Evolutionary conservation across 2,113 vertebrate species (phyloP).

Genomic region (Heliornis fulica): DNA sequence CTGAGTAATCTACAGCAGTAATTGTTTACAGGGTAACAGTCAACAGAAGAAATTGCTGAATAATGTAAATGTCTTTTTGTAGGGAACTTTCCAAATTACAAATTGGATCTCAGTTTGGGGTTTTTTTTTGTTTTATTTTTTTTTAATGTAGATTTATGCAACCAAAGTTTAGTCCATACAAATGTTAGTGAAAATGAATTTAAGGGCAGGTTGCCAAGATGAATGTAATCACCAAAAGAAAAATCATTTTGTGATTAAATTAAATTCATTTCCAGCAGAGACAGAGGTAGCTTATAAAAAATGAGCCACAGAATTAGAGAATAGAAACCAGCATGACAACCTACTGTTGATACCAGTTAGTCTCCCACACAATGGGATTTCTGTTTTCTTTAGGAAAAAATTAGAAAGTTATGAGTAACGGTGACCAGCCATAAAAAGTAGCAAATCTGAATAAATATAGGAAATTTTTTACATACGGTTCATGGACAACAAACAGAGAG

Average conservation of each 20-base stretch:
- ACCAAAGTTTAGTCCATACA: not conserved
- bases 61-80: not conserved
- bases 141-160: not conserved
- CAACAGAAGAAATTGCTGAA: not conserved
- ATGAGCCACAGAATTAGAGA: not conserved
- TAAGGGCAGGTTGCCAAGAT: not conserved
- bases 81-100: not conserved
- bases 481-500: not conserved
- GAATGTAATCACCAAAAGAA: not conserved
- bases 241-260: conserved; percentile 10
- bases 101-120: not conserved
- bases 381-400: not conserved
- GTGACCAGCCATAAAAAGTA: not conserved
- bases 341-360: not conserved
- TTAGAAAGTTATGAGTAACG: not conserved
- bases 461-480: not conserved
- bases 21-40: not conserved
- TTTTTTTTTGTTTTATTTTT: no score
- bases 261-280: not conserved
- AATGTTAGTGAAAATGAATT: not conserved
- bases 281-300: not conserved
- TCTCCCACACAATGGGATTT: not conserved
- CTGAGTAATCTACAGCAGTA: not conserved
- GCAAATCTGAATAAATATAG: not conserved
- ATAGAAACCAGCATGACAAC: not conserved